These are phyloP conservation scores for Oceanodroma tethys DNA, from an alignment of 2,113 vertebrate genomes.

Conservation along the genomic window DNA sequence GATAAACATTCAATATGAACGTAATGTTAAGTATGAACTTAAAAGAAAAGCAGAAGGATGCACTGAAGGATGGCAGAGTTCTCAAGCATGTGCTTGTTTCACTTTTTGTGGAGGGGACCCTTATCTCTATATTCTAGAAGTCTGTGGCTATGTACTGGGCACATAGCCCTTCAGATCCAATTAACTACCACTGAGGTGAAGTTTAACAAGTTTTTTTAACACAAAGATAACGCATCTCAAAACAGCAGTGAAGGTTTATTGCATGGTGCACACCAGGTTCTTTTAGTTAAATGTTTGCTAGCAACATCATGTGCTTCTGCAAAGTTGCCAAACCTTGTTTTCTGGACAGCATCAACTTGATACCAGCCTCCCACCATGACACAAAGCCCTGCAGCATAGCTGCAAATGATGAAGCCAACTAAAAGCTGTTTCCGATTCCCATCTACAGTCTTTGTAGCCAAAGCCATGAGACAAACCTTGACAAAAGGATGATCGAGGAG, in stretches of 20 bases:
- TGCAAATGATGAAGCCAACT: not conserved
- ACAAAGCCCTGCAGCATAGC: not conserved
- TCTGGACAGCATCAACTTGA: not conserved
- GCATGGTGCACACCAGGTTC: not conserved
- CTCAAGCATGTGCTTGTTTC: not conserved
- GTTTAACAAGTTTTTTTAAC: not conserved
- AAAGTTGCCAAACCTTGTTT: not conserved
- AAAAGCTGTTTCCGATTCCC: not conserved
- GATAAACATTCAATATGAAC: not conserved
- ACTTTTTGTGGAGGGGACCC: not conserved
- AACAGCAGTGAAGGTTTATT: not conserved
- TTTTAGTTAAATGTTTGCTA: not conserved
- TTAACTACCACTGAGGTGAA: not conserved
- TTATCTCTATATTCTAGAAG: not conserved
- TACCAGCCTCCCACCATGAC: not conserved
- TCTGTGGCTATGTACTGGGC: not conserved
- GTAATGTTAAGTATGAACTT: not conserved
- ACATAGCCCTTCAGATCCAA: not conserved
- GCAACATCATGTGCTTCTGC: not conserved
- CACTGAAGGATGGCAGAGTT: not conserved
- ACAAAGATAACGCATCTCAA: not conserved
- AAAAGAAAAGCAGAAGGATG: not conserved
- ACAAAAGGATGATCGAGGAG: slow-evolving; percentile 97
- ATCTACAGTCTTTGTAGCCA: not conserved
- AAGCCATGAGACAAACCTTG: slow-evolving; percentile 82